A percentile compares a stretch with the other conserved stretches of the same genome.
Evolutionary conservation across 2,888 invertebrate genomes (phyloP).

Genomic region (Metallyticus violacea): DNA sequence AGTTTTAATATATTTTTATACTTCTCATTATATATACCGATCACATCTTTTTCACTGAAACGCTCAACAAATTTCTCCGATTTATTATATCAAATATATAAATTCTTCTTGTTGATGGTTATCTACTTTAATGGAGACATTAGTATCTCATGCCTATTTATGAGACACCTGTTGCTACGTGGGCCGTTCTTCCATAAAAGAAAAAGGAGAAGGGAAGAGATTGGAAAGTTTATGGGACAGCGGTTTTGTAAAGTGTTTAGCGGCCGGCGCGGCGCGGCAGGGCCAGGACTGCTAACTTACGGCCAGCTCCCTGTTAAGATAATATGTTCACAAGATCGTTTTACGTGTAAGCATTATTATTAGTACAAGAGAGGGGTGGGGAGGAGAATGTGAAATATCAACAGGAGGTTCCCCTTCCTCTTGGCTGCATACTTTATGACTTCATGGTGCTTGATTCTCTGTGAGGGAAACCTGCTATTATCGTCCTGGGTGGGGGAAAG

Average conservation of each 20-base stretch:
- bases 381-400: background rate
- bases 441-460: background rate
- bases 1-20: no score
- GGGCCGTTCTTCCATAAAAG: background rate
- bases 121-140: background rate
- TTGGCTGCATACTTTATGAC: background rate
- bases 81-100: background rate
- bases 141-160: no score
- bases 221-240: constrained; percentile 16
- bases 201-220: background rate
- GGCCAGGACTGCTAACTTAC: background rate
- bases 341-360: constrained; percentile 9
- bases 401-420: background rate
- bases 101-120: background rate
- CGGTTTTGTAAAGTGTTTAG: constrained; percentile 14
- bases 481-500: background rate
- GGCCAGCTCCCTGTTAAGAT: background rate
- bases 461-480: background rate
- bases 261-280: background rate
- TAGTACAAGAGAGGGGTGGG: background rate
- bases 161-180: background rate
- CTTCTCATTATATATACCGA: no score
- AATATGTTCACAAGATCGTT: constrained; percentile 4
- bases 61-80: background rate
- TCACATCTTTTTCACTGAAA: background rate